Evolutionary conservation across 2,113 vertebrate species (phyloP).

Genomic region (Callithrix jacchus): DNA sequence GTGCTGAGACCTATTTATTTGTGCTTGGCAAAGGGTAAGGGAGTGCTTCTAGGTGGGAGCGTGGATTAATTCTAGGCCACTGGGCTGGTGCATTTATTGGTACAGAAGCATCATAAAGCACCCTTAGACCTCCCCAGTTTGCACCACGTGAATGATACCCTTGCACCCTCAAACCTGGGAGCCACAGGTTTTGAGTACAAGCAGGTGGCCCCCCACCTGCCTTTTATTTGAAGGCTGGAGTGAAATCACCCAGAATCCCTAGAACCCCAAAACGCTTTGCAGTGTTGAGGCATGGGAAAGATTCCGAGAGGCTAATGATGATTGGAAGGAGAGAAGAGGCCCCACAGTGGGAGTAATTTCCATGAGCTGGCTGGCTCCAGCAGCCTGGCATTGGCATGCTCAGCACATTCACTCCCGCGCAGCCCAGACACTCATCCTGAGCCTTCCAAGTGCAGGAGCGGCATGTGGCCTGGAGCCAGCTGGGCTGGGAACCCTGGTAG

Average conservation of each 20-base stretch:
- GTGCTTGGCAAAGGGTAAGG: neutral
- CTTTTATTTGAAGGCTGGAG: neutral
- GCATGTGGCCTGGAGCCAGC: neutral
- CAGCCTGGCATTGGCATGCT: neutral
- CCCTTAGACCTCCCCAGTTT: neutral
- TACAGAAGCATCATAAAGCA: neutral
- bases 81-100: neutral
- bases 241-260: neutral
- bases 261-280: neutral
- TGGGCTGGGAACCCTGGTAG: neutral
- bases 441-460: neutral
- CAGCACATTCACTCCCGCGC: neutral
- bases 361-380: constrained; percentile 8
- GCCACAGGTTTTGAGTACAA: neutral
- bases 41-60: neutral
- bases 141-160: neutral
- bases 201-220: neutral
- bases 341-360: constrained; percentile 42
- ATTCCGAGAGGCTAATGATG: constrained; percentile 7
- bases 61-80: neutral
- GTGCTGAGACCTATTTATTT: neutral
- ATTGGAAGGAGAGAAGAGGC: constrained; percentile 18
- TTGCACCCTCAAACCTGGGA: neutral
- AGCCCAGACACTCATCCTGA: neutral
- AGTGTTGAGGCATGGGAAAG: neutral